These are phyloP conservation scores for Drosophila truncata DNA, from an alignment of 1,140 invertebrate species.

Conservation along the genomic window DNA sequence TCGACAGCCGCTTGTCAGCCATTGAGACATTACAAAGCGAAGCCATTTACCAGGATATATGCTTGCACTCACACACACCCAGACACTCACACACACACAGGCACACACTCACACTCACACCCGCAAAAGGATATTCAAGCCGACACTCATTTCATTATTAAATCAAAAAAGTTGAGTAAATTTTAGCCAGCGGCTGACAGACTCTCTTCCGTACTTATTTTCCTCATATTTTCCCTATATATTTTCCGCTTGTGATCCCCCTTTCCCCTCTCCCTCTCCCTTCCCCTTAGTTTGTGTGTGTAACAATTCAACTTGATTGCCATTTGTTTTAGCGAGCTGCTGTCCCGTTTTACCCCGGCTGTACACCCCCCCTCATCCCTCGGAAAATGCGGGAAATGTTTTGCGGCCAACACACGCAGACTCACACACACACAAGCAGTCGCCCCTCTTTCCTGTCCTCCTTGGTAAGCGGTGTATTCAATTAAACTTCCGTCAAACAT, in stretches of 20 bases:
- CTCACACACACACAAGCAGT: not conserved
- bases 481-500: slow-evolving; percentile 84
- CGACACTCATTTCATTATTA: slow-evolving; percentile 73
- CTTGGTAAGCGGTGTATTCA: slow-evolving; percentile 76
- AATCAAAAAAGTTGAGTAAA: slow-evolving; percentile 80
- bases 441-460: not conserved
- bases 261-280: not conserved
- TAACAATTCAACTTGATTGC: slow-evolving; percentile 81
- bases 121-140: slow-evolving; percentile 18
- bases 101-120: not conserved
- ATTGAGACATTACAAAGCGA: slow-evolving; percentile 50
- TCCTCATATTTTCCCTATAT: slow-evolving; percentile 29
- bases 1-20: slow-evolving; percentile 42
- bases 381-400: slow-evolving; percentile 70
- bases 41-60: slow-evolving; percentile 45
- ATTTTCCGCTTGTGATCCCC: slow-evolving; percentile 6
- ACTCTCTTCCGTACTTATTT: slow-evolving; percentile 19
- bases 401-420: slow-evolving; percentile 74
- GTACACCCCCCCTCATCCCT: not conserved
- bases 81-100: not conserved
- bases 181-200: slow-evolving; percentile 61
- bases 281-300: slow-evolving; percentile 28
- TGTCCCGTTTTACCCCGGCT: slow-evolving; percentile 17
- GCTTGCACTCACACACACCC: not conserved
- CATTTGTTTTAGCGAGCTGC: slow-evolving; percentile 76